A percentile compares a stretch with the other conserved stretches of the same genome.
Evolutionary conservation across 2,888 invertebrate species (phyloP).

Genomic region (Bombylius major): DNA sequence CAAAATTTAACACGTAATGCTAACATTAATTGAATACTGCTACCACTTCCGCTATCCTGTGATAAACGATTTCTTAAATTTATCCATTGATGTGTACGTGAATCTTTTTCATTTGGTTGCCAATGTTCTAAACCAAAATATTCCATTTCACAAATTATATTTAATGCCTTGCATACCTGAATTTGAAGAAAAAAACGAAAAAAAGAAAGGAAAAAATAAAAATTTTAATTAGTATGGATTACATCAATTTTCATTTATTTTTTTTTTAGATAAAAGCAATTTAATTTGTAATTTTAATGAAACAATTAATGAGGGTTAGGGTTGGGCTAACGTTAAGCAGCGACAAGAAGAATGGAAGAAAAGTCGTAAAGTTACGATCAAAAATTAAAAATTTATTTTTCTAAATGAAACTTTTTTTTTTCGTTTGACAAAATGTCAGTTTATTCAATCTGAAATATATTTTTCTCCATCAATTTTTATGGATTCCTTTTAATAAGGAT

Average conservation of each 20-base stretch:
- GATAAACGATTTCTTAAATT: constrained; percentile 59
- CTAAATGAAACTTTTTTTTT: too few relatives aligned
- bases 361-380: too few relatives aligned
- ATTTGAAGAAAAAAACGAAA: constrained; percentile 16
- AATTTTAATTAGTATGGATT: background rate
- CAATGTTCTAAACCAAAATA: constrained; percentile 70
- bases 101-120: constrained; percentile 38
- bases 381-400: too few relatives aligned
- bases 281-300: background rate
- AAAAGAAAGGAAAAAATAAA: constrained; percentile 13
- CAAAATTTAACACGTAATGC: constrained; percentile 65
- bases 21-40: constrained; percentile 30
- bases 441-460: too few relatives aligned
- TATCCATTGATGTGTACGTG: constrained; percentile 71
- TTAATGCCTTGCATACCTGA: constrained; percentile 72
- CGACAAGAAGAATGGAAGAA: too few relatives aligned
- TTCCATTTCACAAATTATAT: constrained; percentile 73
- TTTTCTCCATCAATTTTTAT: too few relatives aligned
- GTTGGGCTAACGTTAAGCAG: too few relatives aligned
- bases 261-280: background rate
- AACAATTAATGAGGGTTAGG: too few relatives aligned
- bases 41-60: constrained; percentile 27
- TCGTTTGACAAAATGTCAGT: too few relatives aligned
- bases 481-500: too few relatives aligned
- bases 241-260: background rate